Evolutionary conservation across 64 coral and sea anemone species (phyloP), one percentile per base, ranked within the genome.

Genomic region (Acropora yongei): DNA sequence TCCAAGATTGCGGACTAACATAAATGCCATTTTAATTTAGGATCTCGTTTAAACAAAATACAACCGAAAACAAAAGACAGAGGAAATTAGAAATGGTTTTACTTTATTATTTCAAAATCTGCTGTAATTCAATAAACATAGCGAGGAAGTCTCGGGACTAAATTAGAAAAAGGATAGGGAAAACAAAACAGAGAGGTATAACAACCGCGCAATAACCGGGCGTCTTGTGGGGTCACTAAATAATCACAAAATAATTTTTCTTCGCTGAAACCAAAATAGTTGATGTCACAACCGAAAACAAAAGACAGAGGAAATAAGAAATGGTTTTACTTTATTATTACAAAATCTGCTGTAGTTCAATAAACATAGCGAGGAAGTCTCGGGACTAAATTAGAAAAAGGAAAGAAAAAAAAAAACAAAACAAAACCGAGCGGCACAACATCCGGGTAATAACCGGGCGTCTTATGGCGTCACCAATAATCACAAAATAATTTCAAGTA

Each of bases 71-170:
- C 60, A 2, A 20, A 16, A 3, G 3, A 6, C 61, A 85, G 41
- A 41, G n/a, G 65, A 57, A 85, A 85, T 71, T 85, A 66, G 44
- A 85, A 71, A 44, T 65, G 43, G 65, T 69, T 55, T 55, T 55
- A 55, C 51, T 55, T 85, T 71, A 85, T 85, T 85, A 65, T 85
- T 85, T 72, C 82, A 85, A 85, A 85, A 85, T 84, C 82, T 85
- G 61, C 18, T 49, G 51, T 55, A 55, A 55, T 7, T 55, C 41
- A 71, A 85, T 72, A 69, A 71, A 85, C 63, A 49, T 17, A 63
- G 53, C 30, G 20, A 82, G 79, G 79, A 44, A 41, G 1, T 82
- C 41, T 63, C 18, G 30, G 30, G 58, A 68, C 41, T 7, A 44
- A 83, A 83, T 41, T 84, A 84, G 8, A 57, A 47, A 65, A 45